A percentile compares a stretch with the other conserved stretches of the same genome.
Conservation (phyloP, 1,140 invertebrate genomes). For the Adelges cooleyi region DNA sequence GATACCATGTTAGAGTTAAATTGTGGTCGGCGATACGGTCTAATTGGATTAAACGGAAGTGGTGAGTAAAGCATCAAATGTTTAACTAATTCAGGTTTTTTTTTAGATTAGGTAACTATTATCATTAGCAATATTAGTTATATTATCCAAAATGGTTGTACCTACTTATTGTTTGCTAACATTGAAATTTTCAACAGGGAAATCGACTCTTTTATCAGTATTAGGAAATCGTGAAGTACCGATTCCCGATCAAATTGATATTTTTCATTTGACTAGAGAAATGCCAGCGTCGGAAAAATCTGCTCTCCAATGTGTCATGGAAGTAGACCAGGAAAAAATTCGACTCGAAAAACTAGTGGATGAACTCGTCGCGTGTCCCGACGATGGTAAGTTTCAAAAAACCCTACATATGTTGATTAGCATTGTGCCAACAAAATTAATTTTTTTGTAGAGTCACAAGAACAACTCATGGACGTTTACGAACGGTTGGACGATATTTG, state of each 20-base stretch:
- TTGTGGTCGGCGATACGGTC: slow-evolving; percentile 89
- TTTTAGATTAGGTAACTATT: no score
- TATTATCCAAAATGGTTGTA: no score
- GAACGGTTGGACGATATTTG: slow-evolving; percentile 94
- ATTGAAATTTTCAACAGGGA: slow-evolving; percentile 48
- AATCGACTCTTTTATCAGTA: slow-evolving; percentile 84
- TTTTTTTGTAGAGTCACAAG: slow-evolving; percentile 60
- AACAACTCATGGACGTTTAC: slow-evolving; percentile 95
- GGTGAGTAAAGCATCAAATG: no score
- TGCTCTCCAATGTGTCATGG: slow-evolving; percentile 93
- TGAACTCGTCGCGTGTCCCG: slow-evolving; percentile 68
- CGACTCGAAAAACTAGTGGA: slow-evolving; percentile 88
- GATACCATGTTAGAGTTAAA: slow-evolving; percentile 96
- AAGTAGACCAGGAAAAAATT: slow-evolving; percentile 90
- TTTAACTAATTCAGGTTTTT: no score
- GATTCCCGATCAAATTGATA: slow-evolving; percentile 94
- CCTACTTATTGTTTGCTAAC: background rate
- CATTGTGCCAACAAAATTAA: background rate
- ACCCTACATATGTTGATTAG: background rate
- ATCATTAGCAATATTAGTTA: no score
- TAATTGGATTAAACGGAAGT: slow-evolving; percentile 92
- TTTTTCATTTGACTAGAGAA: slow-evolving; percentile 92
- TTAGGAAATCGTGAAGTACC: slow-evolving; percentile 89
- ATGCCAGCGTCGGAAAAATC: slow-evolving; percentile 89
- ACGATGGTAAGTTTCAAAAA: slow-evolving; percentile 63